A percentile compares a stretch with the other conserved stretches of the same genome.
These are phyloP conservation scores for Hippocampus abdominalis DNA, from an alignment of 2,113 vertebrate species.

Conservation along the genomic window DNA sequence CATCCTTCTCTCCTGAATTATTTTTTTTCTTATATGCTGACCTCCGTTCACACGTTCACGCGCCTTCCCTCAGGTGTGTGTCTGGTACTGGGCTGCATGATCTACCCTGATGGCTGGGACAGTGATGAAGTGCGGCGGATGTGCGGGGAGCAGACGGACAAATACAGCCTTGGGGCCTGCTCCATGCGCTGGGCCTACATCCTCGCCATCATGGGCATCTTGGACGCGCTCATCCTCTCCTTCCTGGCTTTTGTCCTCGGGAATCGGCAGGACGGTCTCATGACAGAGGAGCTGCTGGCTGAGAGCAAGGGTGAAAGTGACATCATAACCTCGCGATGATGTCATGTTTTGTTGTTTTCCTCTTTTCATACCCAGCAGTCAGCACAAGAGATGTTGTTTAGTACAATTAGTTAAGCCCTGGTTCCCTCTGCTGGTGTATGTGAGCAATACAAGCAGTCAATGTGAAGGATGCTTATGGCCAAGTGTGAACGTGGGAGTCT, in stretches of 20 bases:
- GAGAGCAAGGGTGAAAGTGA: slow-evolving; percentile 90
- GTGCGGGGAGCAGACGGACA: slow-evolving; percentile 95
- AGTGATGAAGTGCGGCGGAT: slow-evolving; percentile 88
- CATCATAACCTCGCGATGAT: neutral
- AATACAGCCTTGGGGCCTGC: slow-evolving; percentile 92
- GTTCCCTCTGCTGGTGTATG: slow-evolving; percentile 49
- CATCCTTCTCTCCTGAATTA: too few relatives aligned
- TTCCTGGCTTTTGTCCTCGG: slow-evolving; percentile 96
- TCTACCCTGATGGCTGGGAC: slow-evolving; percentile 96
- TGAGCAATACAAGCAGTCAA: slow-evolving; percentile 23
- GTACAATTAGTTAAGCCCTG: slow-evolving; percentile 21
- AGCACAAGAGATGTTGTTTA: neutral
- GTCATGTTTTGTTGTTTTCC: neutral
- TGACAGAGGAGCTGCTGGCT: slow-evolving; percentile 92
- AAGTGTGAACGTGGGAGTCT: slow-evolving; percentile 27
- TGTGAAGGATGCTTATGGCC: slow-evolving; percentile 1
- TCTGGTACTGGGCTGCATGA: slow-evolving; percentile 94
- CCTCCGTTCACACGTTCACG: neutral
- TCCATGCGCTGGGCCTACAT: slow-evolving; percentile 96
- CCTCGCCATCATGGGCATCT: slow-evolving; percentile 92
- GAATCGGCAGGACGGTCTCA: slow-evolving; percentile 93
- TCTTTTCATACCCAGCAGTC: neutral
- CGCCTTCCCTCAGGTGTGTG: slow-evolving; percentile 76
- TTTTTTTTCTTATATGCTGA: neutral
- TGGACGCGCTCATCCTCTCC: slow-evolving; percentile 95